phyloP scores from a whole-genome alignment of 2,797 vertebrate genomes.

The Myiotriccus ornatus region DNA sequence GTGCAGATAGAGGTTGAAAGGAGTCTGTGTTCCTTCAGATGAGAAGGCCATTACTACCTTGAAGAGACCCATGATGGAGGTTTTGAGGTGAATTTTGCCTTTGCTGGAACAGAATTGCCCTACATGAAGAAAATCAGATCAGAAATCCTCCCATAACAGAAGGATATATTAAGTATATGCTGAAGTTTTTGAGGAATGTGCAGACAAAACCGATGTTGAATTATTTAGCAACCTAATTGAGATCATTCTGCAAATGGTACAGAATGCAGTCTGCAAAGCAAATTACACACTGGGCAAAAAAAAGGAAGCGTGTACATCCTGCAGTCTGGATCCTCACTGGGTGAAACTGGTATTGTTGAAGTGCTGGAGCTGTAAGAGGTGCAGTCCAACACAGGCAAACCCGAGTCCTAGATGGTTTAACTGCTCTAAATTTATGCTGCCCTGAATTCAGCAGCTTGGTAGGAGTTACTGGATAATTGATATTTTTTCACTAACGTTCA shows the following conservation, averaged over 20 bases:
- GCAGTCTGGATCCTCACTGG: neutral
- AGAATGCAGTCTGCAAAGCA: neutral
- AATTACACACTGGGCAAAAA: neutral
- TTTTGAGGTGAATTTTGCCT: neutral
- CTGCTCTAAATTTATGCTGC: neutral
- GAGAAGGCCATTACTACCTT: neutral
- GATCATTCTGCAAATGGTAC: neutral
- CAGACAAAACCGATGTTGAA: neutral
- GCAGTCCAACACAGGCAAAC: neutral
- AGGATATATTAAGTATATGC: neutral
- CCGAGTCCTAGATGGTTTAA: neutral
- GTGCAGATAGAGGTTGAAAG: neutral
- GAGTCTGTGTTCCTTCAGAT: neutral
- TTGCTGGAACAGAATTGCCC: neutral
- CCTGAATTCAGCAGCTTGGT: neutral
- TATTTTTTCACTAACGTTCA: neutral
- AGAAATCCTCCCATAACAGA: neutral
- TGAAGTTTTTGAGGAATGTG: neutral
- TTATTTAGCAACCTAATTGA: neutral
- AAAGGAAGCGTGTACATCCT: neutral
- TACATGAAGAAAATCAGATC: neutral
- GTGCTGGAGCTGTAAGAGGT: neutral
- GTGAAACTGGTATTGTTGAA: neutral
- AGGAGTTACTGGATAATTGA: neutral
- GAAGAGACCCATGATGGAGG: neutral